Conservation (phyloP, 1,140 invertebrate species). For the Drosophila punjabiensis region DNA sequence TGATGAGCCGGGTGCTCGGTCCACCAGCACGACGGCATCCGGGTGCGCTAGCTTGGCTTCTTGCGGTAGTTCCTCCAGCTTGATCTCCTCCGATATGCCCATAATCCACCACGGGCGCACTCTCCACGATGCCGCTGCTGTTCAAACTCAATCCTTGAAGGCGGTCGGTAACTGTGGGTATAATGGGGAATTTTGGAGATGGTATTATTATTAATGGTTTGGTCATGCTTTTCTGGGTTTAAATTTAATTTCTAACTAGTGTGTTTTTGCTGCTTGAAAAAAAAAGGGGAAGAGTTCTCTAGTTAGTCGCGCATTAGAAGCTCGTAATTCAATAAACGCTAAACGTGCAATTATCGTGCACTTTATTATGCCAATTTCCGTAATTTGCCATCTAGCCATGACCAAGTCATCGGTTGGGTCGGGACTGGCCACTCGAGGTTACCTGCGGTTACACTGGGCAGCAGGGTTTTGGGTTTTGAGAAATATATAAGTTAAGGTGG, state of each 20-base stretch:
- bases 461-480: constrained; percentile 1
- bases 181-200: not conserved
- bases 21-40: constrained; percentile 74
- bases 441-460: constrained; percentile 65
- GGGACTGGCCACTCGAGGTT: constrained; percentile 56
- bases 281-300: constrained; percentile 8
- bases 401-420: constrained; percentile 48
- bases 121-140: constrained; percentile 14
- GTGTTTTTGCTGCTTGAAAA: not conserved
- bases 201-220: not conserved
- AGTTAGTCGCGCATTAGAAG: constrained; percentile 78
- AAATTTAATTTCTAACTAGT: not conserved
- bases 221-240: not conserved
- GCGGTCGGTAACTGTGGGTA: constrained; percentile 12
- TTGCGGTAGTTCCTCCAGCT: constrained; percentile 87
- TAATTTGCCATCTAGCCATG: constrained; percentile 76
- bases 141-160: constrained; percentile 6
- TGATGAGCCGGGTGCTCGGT: constrained; percentile 55
- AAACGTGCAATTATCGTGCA: constrained; percentile 84
- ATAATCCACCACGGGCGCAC: constrained; percentile 84
- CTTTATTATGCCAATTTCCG: constrained; percentile 83
- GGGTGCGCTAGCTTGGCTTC: constrained; percentile 85
- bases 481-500: not conserved
- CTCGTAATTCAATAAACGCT: constrained; percentile 82
- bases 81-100: constrained; percentile 87